Percentiles rank a stretch among this genome's conserved stretches.
phyloP scores from a whole-genome alignment of 2,888 invertebrate genomes.

The Embidobia sp. region DNA sequence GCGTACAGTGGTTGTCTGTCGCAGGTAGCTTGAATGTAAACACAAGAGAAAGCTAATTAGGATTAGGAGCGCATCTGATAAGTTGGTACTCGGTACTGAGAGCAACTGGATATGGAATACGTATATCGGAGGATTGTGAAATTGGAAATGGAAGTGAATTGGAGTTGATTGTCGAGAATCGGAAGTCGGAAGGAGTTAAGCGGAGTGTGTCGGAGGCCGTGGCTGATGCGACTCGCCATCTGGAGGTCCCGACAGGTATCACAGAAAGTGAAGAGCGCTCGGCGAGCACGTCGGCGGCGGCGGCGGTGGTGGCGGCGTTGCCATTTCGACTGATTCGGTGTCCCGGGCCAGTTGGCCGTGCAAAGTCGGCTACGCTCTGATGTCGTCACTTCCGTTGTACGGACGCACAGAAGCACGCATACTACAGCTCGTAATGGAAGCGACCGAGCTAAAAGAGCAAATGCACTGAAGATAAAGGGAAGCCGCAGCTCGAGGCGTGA shows the following conservation, averaged over 20 bases:
- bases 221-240: no score
- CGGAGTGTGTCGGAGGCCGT: no score
- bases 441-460: constrained; percentile 26
- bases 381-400: constrained; percentile 61
- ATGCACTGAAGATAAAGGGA: constrained; percentile 21
- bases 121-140: no score
- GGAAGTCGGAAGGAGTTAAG: no score
- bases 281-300: constrained; percentile 40
- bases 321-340: constrained; percentile 35
- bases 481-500: background rate
- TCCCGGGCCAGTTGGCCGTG: constrained; percentile 52
- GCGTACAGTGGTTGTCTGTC: no score
- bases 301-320: constrained; percentile 51
- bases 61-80: no score
- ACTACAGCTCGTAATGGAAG: constrained; percentile 51
- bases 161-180: no score
- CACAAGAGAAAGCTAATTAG: no score
- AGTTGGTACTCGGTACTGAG: no score
- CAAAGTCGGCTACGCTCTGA: constrained; percentile 55
- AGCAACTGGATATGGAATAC: no score
- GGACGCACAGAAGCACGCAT: constrained; percentile 59
- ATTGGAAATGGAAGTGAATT: no score
- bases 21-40: no score
- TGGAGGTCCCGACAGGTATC: constrained; percentile 48
- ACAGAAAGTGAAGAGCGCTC: constrained; percentile 29